Conservation (phyloP, 2,888 invertebrate genomes). For the Apantesis nais region DNA sequence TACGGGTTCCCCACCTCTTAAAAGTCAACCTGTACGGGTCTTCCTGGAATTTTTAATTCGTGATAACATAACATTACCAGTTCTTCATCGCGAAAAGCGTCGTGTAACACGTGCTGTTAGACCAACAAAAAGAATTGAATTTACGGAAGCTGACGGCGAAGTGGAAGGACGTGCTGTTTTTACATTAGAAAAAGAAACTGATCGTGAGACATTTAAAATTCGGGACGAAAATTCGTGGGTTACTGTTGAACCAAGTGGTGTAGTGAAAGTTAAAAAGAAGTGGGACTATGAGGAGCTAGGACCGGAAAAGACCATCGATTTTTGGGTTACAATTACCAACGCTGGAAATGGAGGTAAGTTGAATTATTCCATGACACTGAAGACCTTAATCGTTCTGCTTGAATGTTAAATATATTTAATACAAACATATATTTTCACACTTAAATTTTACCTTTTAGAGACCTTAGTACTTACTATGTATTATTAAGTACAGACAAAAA, state of each 20-base stretch:
- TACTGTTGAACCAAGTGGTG: slow-evolving; percentile 95
- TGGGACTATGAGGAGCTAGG: slow-evolving; percentile 98
- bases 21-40: slow-evolving; percentile 90
- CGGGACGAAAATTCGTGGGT: slow-evolving; percentile 98
- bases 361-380: not conserved
- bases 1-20: slow-evolving; percentile 89
- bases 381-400: not conserved
- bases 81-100: slow-evolving; percentile 90
- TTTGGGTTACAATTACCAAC: slow-evolving; percentile 97
- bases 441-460: not conserved
- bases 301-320: slow-evolving; percentile 97
- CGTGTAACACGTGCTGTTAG: slow-evolving; percentile 95
- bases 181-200: slow-evolving; percentile 95
- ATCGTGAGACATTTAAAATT: slow-evolving; percentile 96
- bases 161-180: slow-evolving; percentile 95
- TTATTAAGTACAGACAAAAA: not conserved
- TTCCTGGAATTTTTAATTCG: slow-evolving; percentile 89
- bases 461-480: not conserved
- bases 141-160: slow-evolving; percentile 95
- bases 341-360: slow-evolving; percentile 94
- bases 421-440: not conserved
- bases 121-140: slow-evolving; percentile 97
- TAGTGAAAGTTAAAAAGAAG: slow-evolving; percentile 97
- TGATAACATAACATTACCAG: slow-evolving; percentile 86
- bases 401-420: not conserved